Evolutionary conservation across 2,797 vertebrate genomes (phyloP), one percentile per base, ranked within the genome.

Genomic region (Malurus splendens): DNA sequence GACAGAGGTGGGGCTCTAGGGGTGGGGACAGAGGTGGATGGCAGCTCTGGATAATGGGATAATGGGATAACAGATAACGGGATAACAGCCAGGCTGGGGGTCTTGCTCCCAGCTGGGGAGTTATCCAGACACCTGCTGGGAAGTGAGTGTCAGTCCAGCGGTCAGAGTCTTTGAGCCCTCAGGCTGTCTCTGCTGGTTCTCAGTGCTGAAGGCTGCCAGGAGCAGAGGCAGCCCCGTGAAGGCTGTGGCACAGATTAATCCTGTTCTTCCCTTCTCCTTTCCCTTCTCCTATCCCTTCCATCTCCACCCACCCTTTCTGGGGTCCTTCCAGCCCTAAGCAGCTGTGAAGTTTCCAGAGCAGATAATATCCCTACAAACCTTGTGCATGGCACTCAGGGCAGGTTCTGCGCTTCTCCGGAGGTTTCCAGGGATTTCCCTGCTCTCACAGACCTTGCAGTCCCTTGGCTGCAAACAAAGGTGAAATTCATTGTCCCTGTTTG

Each of bases 321-420:
- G 3, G 10, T 32, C 52, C 38, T 41, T 12, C 13, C 27, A 51
- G 55, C n/a, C 55, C 28, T 18, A 23, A 17, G 42, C 12, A 64
- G 55, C 30, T 32, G 41, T 28, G 32, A n/a, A 36, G 23, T 59
- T 44, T 52, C 51, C 65, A 59, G 51, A 18, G 44, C 42, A 67
- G 65, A 14, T 32, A 55, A 16, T 14, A 52, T 13, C 18, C 18
- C 5, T 3, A 17, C 12, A 62, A 74, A 39, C 38, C 20, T 38
- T 9, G 4, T 56, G 44, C 25, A 12, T 3, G 2, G 32, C 48
- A 44, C 13, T 25, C 0, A 0, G 39, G 22, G 14, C 14, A 38
- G n/a, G 18, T 18, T 62, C 75, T 77, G n/a, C 38, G 32, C 33
- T 60, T 45, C 57, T 65, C 36, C 66, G 41, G 64, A 32, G 36